Conservation (phyloP, 2,113 vertebrate species). For the Tapirus terrestris region DNA sequence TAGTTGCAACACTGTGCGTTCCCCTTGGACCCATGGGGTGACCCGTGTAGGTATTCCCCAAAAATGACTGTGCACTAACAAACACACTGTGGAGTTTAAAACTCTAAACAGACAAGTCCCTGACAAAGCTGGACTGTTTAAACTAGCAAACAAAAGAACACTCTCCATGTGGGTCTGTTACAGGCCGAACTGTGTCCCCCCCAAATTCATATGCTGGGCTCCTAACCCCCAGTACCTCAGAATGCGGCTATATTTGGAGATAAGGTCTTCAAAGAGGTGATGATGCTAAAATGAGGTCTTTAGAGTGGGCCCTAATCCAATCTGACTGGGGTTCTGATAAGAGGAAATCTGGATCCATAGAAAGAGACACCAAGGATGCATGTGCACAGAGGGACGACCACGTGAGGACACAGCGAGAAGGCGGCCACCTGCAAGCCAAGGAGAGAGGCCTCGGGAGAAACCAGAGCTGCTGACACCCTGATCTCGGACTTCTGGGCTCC, state of each 20-base stretch:
- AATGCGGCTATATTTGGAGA: too few species aligned
- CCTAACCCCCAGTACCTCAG: background rate
- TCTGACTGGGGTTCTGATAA: fast-evolving
- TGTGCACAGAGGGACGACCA: fast-evolving
- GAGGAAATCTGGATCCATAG: background rate
- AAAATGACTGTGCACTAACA: fast-evolving
- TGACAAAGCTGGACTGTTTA: fast-evolving
- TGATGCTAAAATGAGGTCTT: background rate
- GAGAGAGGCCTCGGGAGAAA: background rate
- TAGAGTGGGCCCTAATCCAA: too few species aligned
- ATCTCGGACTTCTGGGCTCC: background rate
- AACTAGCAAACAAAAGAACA: fast-evolving
- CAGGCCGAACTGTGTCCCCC: background rate
- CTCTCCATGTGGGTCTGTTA: fast-evolving
- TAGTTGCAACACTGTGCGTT: fast-evolving
- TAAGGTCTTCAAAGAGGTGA: background rate
- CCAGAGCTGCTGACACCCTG: fast-evolving
- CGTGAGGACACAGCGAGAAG: background rate
- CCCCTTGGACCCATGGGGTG: background rate
- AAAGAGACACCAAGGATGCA: background rate
- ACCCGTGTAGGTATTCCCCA: fast-evolving
- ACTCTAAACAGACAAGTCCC: fast-evolving
- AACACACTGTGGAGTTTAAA: background rate
- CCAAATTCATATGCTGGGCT: fast-evolving
- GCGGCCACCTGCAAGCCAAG: background rate